These are phyloP conservation scores for Spheniscus humboldti DNA, from an alignment of 2,797 vertebrate species.

Conservation along the genomic window DNA sequence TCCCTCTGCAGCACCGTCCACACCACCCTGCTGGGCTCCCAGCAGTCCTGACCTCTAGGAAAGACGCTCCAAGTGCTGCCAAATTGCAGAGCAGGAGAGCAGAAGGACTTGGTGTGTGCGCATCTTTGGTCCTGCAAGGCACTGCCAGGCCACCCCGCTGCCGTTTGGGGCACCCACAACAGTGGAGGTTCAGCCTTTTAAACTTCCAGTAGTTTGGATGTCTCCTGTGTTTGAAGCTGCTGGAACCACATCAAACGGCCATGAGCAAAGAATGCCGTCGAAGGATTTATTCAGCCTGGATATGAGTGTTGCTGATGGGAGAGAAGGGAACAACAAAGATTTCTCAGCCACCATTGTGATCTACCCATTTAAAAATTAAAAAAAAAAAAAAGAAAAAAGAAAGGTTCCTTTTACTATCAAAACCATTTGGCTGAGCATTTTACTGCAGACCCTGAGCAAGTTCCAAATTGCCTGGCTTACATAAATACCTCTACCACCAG, in stretches of 20 bases:
- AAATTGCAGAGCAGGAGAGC: neutral
- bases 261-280: slow-evolving; percentile 48
- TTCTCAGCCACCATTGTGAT: slow-evolving; percentile 33
- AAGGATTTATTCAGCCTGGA: slow-evolving; percentile 68
- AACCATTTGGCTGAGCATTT: slow-evolving; percentile 25
- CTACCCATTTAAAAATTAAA: neutral
- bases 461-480: slow-evolving; percentile 6
- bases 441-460: neutral
- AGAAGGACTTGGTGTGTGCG: neutral
- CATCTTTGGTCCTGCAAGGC: neutral
- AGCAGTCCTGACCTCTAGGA: fast-evolving
- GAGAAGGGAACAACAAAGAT: slow-evolving; percentile 35
- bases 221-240: slow-evolving; percentile 63
- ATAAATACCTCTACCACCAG: neutral
- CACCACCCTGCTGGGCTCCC: neutral
- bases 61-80: neutral
- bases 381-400: neutral
- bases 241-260: slow-evolving; percentile 70
- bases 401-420: slow-evolving; percentile 25
- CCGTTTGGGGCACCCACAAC: neutral
- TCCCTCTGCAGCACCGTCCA: neutral
- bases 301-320: slow-evolving; percentile 55
- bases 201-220: slow-evolving; percentile 51
- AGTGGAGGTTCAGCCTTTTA: slow-evolving; percentile 35
- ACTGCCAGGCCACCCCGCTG: neutral